phyloP scores from a whole-genome alignment of 1,140 invertebrate species.

The Hesperophylax magnus region DNA sequence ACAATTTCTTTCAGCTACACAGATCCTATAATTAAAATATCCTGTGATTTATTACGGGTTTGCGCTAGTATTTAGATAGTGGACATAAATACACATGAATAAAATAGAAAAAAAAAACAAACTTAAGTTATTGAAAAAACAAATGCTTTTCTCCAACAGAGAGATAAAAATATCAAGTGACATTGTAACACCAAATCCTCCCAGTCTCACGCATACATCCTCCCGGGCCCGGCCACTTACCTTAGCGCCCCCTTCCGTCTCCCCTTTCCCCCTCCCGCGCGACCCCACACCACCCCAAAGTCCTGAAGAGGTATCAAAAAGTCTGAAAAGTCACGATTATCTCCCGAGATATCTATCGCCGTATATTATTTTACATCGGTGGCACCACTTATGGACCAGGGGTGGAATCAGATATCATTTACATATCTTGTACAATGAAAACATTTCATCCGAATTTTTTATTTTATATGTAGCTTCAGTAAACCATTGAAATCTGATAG shows the following conservation, averaged over 20 bases:
- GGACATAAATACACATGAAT: too few relatives aligned
- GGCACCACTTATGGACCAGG: constrained; percentile 36
- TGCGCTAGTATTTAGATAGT: too few relatives aligned
- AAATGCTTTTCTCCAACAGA: too few relatives aligned
- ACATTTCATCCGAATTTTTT: too few relatives aligned
- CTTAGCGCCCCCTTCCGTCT: background rate
- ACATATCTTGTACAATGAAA: too few relatives aligned
- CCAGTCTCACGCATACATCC: constrained; percentile 16
- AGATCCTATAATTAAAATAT: too few relatives aligned
- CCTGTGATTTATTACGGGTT: too few relatives aligned
- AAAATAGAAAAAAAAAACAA: too few relatives aligned
- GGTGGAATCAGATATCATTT: constrained; percentile 19
- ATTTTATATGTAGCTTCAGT: too few relatives aligned
- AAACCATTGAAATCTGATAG: too few relatives aligned
- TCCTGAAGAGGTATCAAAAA: constrained; percentile 53
- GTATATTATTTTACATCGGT: constrained; percentile 48
- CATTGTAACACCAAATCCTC: constrained; percentile 8
- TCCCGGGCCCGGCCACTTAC: background rate
- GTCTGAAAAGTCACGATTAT: constrained; percentile 59
- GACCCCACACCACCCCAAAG: constrained; percentile 8
- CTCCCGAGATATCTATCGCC: constrained; percentile 52
- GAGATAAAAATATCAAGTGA: background rate
- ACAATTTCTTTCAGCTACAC: too few relatives aligned
- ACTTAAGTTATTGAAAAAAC: too few relatives aligned
- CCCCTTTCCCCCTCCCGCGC: background rate